Conservation (phyloP, 1,140 invertebrate genomes). For the Micrasema minimum region DNA sequence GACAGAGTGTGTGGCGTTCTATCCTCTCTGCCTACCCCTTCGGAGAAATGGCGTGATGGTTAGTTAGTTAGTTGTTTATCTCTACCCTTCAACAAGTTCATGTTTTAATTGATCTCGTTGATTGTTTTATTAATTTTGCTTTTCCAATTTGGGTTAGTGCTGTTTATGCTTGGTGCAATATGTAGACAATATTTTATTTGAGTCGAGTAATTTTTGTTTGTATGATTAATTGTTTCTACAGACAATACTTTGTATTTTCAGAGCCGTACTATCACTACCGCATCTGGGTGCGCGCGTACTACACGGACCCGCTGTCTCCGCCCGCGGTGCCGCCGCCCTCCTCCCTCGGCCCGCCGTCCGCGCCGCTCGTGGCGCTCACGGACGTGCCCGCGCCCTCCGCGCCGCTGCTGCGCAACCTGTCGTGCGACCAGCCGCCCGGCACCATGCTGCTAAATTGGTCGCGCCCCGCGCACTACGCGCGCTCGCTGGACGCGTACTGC, state of each 20-base stretch:
- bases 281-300: slow-evolving; percentile 84
- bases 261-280: slow-evolving; percentile 86
- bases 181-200: too few species aligned
- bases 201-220: too few species aligned
- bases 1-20: too few species aligned
- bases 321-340: slow-evolving; percentile 55
- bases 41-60: too few species aligned
- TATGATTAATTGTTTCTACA: too few species aligned
- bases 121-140: too few species aligned
- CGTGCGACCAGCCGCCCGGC: slow-evolving; percentile 75
- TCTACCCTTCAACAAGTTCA: too few species aligned
- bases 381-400: slow-evolving; percentile 84
- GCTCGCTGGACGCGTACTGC: slow-evolving; percentile 83
- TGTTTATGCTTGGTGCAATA: too few species aligned
- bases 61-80: too few species aligned
- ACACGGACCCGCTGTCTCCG: slow-evolving; percentile 56
- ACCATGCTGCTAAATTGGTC: slow-evolving; percentile 83
- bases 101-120: too few species aligned
- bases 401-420: slow-evolving; percentile 83
- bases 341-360: slow-evolving; percentile 67
- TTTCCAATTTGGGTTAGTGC: too few species aligned
- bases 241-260: slow-evolving; percentile 68
- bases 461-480: slow-evolving; percentile 77
- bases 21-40: too few species aligned
- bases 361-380: slow-evolving; percentile 77